Base-by-base conservation (phyloP, 2,113 vertebrate genomes). In the Corythaixoides concolor region DNA sequence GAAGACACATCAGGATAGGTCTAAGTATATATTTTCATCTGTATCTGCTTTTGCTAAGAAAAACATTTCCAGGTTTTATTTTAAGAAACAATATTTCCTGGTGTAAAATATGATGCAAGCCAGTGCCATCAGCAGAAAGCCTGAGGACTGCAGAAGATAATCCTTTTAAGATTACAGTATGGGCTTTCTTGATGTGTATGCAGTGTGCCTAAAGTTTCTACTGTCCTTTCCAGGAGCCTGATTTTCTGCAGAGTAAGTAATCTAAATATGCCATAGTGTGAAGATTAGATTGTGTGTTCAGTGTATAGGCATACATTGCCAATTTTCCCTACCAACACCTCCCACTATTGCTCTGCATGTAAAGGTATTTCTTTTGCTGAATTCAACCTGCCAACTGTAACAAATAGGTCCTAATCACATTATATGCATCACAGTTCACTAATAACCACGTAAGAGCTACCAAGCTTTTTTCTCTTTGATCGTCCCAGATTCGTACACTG, bases 371-470 rank as follows among this genome's bases (percentile, higher is more conserved):
- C 32, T 88, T 55, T 95, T 94, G 80, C 81, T 91, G 94, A 96
- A 96, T 85, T 92, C 78, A 96, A 69, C 81, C 62, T 56, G 79
- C 68, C 81, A 90, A 52, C 67, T 94, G 95, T 96, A 92, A 84
- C 93, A 95, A 97, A 95, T 96, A 84, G 56, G 88, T 76, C 70
- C 74, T 97, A 96, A 97, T 97, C 91, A 84, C 78, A 90, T 96
- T 95, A 95, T 75, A 88, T 67, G 93, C 73, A 95, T 94, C 94
- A 96, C 81, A 92, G 62, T 85, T 88, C 87, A 55, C 81, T 90
- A 91, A 76, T 50, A 95, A 67, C 56, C 92, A 88, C 12, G 2
- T n/a, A 88, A 53, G 67, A 88, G 55, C 39, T 50, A 94, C 72
- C 60, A 64, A 74, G 39, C 43, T 79, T 75, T 53, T 45, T 94